A percentile compares a stretch with the other conserved stretches of the same genome.
Evolutionary conservation across 1,140 invertebrate species (phyloP).

Genomic region (Hyphantria cunea): DNA sequence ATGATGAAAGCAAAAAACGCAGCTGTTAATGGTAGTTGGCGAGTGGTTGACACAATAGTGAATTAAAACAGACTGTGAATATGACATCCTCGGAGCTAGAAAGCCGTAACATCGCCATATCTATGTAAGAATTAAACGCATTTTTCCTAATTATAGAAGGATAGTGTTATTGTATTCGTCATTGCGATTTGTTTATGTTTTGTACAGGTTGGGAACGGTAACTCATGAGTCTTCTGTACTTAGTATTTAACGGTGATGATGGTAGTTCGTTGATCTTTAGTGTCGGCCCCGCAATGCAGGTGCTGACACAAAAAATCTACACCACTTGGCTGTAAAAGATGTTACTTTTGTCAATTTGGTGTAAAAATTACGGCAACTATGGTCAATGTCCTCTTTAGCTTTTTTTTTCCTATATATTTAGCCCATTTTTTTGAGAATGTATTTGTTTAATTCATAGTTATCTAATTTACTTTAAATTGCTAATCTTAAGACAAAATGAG

Average conservation of each 20-base stretch:
- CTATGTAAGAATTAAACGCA: slow-evolving; percentile 67
- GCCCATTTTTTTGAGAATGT: too few relatives aligned
- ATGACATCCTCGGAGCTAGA: slow-evolving; percentile 74
- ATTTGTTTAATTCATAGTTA: too few relatives aligned
- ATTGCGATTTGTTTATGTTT: slow-evolving; percentile 31
- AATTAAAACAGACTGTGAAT: slow-evolving; percentile 50
- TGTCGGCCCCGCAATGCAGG: slow-evolving; percentile 21
- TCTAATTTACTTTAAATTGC: too few relatives aligned
- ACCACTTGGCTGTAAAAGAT: background rate
- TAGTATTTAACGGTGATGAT: slow-evolving; percentile 5
- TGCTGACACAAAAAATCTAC: slow-evolving; percentile 8
- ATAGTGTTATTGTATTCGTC: slow-evolving; percentile 34
- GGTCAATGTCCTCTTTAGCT: too few relatives aligned
- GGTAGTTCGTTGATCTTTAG: slow-evolving; percentile 44
- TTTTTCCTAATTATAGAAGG: slow-evolving; percentile 47
- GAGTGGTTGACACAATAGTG: slow-evolving; percentile 49
- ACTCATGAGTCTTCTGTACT: background rate
- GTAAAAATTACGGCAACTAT: too few relatives aligned
- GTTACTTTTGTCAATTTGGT: too few relatives aligned
- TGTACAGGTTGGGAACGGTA: slow-evolving; percentile 7
- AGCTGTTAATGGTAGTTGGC: slow-evolving; percentile 51
- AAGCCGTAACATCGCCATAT: slow-evolving; percentile 71
- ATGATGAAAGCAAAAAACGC: slow-evolving; percentile 74
- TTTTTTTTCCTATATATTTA: too few relatives aligned
- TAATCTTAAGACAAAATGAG: too few relatives aligned